These are phyloP conservation scores for Drosophila hydei DNA, from an alignment of 1,140 invertebrate genomes.

Conservation along the genomic window DNA sequence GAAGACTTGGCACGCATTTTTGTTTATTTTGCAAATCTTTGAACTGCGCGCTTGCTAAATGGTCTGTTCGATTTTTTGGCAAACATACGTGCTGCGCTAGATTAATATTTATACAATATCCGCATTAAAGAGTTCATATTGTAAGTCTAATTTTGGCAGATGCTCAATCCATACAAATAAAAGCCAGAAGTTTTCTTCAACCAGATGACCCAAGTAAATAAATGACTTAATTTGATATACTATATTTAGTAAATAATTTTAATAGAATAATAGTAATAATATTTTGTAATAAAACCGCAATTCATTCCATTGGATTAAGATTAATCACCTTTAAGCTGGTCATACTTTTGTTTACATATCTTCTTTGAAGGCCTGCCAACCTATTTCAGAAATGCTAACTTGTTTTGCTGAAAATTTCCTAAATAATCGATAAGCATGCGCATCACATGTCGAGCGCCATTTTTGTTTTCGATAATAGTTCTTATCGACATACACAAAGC, in stretches of 20 bases:
- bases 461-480: slow-evolving; percentile 45
- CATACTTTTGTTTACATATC: slow-evolving; percentile 29
- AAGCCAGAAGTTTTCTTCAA: not conserved
- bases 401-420: slow-evolving; percentile 19
- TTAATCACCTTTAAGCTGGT: slow-evolving; percentile 3
- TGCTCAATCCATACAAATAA: not conserved
- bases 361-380: not conserved
- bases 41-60: slow-evolving; percentile 20
- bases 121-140: not conserved
- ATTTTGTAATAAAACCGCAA: no score
- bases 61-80: slow-evolving; percentile 32
- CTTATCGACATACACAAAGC: slow-evolving; percentile 52
- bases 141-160: not conserved
- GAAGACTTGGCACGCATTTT: slow-evolving; percentile 41
- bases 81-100: slow-evolving; percentile 17
- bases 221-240: no score
- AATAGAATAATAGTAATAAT: no score
- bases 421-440: slow-evolving; percentile 40
- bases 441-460: slow-evolving; percentile 56
- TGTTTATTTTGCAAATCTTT: slow-evolving; percentile 59
- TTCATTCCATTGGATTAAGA: no score
- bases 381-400: slow-evolving; percentile 23
- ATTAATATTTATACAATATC: slow-evolving; percentile 30
- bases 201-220: no score
- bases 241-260: no score